Conservation (phyloP, 2,797 vertebrate species). For the Trematomus bernacchii region DNA sequence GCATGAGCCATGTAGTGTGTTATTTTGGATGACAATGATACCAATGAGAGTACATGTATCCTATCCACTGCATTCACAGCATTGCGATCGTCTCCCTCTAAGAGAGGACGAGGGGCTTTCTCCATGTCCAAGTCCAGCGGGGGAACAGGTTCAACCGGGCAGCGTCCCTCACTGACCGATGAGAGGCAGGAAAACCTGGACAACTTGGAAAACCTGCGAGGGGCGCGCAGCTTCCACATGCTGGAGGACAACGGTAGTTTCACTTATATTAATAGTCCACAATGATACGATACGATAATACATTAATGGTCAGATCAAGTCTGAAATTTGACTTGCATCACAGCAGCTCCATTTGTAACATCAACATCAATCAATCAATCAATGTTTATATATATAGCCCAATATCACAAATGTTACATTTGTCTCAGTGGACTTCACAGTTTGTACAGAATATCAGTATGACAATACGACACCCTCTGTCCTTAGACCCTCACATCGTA, state of each 20-base stretch:
- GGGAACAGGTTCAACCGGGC: constrained; percentile 85
- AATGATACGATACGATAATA: neutral
- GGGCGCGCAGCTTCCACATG: constrained; percentile 87
- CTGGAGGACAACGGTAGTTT: constrained; percentile 91
- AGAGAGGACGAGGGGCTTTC: constrained; percentile 91
- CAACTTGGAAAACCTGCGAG: constrained; percentile 86
- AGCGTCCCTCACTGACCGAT: constrained; percentile 89
- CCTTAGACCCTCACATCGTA: no score
- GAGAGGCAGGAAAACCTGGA: constrained; percentile 88
- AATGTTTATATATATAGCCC: no score
- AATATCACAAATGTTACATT: no score
- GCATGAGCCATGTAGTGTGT: neutral
- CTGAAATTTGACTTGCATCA: no score
- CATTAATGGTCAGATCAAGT: no score
- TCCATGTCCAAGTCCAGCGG: constrained; percentile 85
- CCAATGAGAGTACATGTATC: constrained; percentile 6
- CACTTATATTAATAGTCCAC: neutral
- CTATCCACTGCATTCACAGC: constrained; percentile 76
- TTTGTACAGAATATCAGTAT: no score
- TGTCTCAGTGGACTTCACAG: no score
- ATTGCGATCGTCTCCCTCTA: constrained; percentile 94
- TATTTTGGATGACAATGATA: neutral
- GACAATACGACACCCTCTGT: no score
- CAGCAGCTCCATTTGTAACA: no score
- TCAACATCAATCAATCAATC: no score